These are phyloP conservation scores for Reticulitermes speratus DNA, from an alignment of 1,140 invertebrate species.

Conservation along the genomic window DNA sequence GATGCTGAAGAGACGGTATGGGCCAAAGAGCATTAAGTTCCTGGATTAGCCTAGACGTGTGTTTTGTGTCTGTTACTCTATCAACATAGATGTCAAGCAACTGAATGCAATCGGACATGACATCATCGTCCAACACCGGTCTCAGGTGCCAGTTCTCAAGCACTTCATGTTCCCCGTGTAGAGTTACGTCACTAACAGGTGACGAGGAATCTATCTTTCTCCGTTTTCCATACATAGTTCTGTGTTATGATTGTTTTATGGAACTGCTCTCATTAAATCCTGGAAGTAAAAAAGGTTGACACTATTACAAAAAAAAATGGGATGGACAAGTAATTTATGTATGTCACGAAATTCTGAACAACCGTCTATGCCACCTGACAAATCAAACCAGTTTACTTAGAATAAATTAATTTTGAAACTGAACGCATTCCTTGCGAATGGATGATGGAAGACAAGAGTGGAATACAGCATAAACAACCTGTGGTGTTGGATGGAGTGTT, in stretches of 20 bases:
- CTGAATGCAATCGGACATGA: conserved; percentile 45
- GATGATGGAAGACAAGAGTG: too few relatives aligned
- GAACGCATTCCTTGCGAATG: too few relatives aligned
- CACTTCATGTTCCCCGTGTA: neutral
- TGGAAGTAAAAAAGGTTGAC: neutral
- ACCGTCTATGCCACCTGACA: neutral
- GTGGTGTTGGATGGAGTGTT: too few relatives aligned
- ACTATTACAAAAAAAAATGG: neutral
- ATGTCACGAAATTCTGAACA: neutral
- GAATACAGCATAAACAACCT: too few relatives aligned
- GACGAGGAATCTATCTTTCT: neutral
- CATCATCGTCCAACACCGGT: conserved; percentile 24
- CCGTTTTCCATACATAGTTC: conserved; percentile 7
- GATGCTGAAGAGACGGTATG: conserved; percentile 62
- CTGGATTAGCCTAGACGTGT: conserved; percentile 62
- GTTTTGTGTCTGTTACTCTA: conserved; percentile 57
- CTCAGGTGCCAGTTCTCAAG: neutral
- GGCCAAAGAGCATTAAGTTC: conserved; percentile 56
- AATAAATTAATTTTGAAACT: too few relatives aligned
- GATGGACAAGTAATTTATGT: neutral
- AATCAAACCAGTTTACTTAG: too few relatives aligned
- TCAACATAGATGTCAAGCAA: conserved; percentile 60
- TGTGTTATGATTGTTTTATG: neutral
- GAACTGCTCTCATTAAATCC: neutral
- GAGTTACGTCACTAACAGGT: neutral